A percentile compares a stretch with the other conserved stretches of the same genome.
Evolutionary conservation across 2,797 vertebrate species (phyloP).

Genomic region (Sebastes matsubarae): DNA sequence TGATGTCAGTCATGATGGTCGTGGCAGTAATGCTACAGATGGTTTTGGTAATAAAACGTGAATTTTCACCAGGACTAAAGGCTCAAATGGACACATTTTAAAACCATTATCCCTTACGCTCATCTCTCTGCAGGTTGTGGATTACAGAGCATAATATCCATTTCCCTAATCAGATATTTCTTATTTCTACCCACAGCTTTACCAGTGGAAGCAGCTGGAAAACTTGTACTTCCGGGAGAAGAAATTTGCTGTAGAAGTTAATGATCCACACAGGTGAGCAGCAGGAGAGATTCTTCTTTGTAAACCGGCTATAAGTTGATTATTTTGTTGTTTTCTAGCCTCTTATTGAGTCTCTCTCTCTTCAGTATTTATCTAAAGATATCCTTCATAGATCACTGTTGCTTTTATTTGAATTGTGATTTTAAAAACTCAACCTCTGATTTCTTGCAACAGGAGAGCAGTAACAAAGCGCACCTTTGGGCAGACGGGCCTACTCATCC

Average conservation of each 20-base stretch:
- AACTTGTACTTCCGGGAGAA: slow-evolving; percentile 98
- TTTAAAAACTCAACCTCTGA: neutral
- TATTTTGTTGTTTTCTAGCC: neutral
- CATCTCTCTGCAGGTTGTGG: neutral
- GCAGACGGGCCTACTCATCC: slow-evolving; percentile 96
- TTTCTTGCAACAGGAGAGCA: slow-evolving; percentile 84
- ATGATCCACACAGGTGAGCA: slow-evolving; percentile 94
- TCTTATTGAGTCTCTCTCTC: neutral
- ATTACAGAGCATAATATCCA: neutral
- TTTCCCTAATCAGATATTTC: neutral
- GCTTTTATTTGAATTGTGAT: neutral
- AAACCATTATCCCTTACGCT: neutral
- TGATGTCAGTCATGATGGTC: neutral
- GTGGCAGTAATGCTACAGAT: neutral
- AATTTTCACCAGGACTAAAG: neutral
- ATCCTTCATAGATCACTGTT: neutral
- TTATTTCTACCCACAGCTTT: slow-evolving; percentile 60
- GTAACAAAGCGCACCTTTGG: slow-evolving; percentile 98
- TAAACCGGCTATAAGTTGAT: neutral
- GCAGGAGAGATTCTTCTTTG: neutral
- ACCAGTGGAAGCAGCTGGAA: slow-evolving; percentile 98
- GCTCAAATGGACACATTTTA: neutral
- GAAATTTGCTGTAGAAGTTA: slow-evolving; percentile 98
- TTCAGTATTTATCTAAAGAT: neutral
- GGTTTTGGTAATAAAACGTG: neutral